Base-by-base conservation (phyloP, 2,888 invertebrate species). In the Phortica magna region DNA sequence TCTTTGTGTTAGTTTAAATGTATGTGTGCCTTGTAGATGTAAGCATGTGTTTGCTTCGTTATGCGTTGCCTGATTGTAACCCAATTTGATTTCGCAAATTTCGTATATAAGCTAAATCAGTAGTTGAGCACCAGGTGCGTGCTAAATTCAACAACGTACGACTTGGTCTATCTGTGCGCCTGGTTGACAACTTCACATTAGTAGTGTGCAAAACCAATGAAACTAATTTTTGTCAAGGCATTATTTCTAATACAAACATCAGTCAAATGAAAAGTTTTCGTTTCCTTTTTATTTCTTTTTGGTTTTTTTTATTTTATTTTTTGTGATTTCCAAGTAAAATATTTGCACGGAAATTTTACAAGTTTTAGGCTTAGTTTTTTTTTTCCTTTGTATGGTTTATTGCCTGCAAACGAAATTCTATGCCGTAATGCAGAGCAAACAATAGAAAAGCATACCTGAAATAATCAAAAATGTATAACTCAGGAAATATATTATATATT, bases 51-150 rank as follows among this genome's bases (percentile, higher is more conserved):
- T n/a, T 17, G 19, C 22, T 61, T 61, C 22, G 61, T 22, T 61
- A 42, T 43, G 43, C 17, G 14, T 64, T 31, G 64, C 64, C 22
- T 31, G 31, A 31, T 31, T 31, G 31, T 31, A 68, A 43, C 68
- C 68, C 68, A 68, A 68, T 68, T 68, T 43, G 68, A 68, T 68
- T 68, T 68, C 1, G 43, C 64, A 68, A 68, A 68, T 68, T 68
- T 17, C 19, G 61, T 22, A 61, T 19, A 9, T 31, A 31, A 31
- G 31, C 31, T 55, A 55, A 17, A 55, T 17, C 55, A 55, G 55
- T n/a, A 61, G 22, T 48, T 48, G 10, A 61, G 61, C 61, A 61
- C 17, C 61, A 61, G 22, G 2, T 61, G 14, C 48, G 14, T 12
- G 2, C 9, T 9, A 48, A 14, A 9, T 14, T 9, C 22, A 22